These are phyloP conservation scores for Pseudococcus longispinus DNA, from an alignment of 2,888 invertebrate genomes.

Conservation along the genomic window DNA sequence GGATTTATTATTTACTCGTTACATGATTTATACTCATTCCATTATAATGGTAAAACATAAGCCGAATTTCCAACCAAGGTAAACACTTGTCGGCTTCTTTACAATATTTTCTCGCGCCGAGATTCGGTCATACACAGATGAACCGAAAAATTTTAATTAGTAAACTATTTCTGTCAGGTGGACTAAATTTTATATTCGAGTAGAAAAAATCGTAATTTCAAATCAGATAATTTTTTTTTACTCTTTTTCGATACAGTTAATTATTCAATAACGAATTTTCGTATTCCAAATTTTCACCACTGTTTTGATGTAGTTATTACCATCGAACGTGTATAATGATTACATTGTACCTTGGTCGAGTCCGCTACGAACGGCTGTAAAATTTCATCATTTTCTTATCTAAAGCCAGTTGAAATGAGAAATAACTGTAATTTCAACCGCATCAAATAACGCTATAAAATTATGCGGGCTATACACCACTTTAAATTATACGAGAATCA, in stretches of 20 bases:
- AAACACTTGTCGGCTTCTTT: neutral
- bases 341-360: neutral
- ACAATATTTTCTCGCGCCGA: neutral
- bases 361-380: neutral
- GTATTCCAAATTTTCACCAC: neutral
- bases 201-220: neutral
- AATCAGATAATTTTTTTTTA: neutral
- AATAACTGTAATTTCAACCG: slow-evolving; percentile 44
- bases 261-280: neutral
- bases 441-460: neutral
- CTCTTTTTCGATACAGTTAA: neutral
- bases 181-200: neutral
- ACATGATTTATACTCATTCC: neutral
- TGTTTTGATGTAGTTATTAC: neutral
- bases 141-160: neutral
- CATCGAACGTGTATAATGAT: neutral
- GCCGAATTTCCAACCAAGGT: slow-evolving; percentile 30
- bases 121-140: neutral
- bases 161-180: neutral
- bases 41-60: neutral
- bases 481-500: neutral
- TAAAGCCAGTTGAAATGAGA: neutral
- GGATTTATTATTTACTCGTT: neutral
- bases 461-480: slow-evolving; percentile 14
- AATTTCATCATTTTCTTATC: neutral